phyloP scores from a whole-genome alignment of 2,888 invertebrate genomes.

The Dinocampus coccinellae region DNA sequence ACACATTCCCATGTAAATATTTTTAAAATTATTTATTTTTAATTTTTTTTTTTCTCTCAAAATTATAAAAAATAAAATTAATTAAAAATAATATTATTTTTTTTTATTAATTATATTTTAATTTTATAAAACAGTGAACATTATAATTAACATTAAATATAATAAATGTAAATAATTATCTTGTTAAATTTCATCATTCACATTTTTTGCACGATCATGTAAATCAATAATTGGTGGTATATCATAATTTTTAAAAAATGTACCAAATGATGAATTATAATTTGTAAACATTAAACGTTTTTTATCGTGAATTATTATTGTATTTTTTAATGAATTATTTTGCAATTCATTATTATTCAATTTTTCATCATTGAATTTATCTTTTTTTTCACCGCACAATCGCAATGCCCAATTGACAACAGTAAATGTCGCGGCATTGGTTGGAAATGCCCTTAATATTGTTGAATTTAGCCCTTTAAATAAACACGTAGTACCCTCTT shows the following conservation, averaged over 20 bases:
- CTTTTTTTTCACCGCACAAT: constrained; percentile 58
- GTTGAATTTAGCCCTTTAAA: constrained; percentile 84
- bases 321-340: not conserved
- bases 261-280: not conserved
- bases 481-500: constrained; percentile 81
- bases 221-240: not conserved
- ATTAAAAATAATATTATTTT: no score
- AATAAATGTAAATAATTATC: no score
- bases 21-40: not conserved
- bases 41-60: not conserved
- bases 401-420: constrained; percentile 86
- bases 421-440: constrained; percentile 92
- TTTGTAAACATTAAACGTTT: not conserved
- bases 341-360: not conserved
- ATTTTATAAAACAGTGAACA: no score
- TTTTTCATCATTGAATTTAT: not conserved
- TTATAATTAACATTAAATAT: no score
- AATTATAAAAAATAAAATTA: not conserved
- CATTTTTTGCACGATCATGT: not conserved
- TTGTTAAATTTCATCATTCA: not conserved
- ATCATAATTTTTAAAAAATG: not conserved
- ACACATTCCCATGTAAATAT: not conserved
- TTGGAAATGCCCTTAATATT: constrained; percentile 88
- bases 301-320: not conserved
- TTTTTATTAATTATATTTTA: no score